phyloP scores from a whole-genome alignment of 2,888 invertebrate genomes.

The Platerodrilus igneus region DNA sequence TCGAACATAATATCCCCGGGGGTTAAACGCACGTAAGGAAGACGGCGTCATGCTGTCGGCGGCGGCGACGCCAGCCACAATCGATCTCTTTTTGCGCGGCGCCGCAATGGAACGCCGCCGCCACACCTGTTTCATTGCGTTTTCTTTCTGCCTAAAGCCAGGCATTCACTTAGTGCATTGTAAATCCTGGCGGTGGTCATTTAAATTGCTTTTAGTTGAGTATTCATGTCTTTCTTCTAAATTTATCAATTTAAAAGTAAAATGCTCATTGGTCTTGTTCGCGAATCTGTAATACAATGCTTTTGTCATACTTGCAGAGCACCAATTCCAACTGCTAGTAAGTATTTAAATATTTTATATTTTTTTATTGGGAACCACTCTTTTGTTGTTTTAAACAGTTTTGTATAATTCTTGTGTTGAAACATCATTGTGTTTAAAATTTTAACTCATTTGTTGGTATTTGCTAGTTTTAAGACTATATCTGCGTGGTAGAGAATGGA shows the following conservation, averaged over 20 bases:
- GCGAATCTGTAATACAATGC: constrained; percentile 89
- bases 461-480: no score
- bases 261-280: constrained; percentile 86
- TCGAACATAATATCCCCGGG: constrained; percentile 15
- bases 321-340: constrained; percentile 75
- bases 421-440: no score
- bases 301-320: constrained; percentile 91
- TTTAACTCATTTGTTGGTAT: no score
- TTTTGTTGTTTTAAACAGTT: background rate
- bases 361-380: background rate
- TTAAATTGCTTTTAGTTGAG: no score
- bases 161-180: constrained; percentile 14
- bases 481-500: no score
- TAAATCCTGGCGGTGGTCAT: no score
- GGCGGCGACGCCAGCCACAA: constrained; percentile 39
- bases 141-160: constrained; percentile 14
- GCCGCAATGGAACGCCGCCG: constrained; percentile 42
- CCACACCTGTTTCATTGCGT: constrained; percentile 44
- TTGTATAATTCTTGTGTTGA: no score
- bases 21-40: constrained; percentile 24
- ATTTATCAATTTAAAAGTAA: no score
- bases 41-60: constrained; percentile 28
- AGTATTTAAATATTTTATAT: constrained; percentile 39
- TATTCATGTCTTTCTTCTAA: background rate
- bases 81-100: constrained; percentile 46